Evolutionary conservation across 2,797 vertebrate species (phyloP), one percentile per base, ranked within the genome.

Genomic region (Crypturellus tataupa): DNA sequence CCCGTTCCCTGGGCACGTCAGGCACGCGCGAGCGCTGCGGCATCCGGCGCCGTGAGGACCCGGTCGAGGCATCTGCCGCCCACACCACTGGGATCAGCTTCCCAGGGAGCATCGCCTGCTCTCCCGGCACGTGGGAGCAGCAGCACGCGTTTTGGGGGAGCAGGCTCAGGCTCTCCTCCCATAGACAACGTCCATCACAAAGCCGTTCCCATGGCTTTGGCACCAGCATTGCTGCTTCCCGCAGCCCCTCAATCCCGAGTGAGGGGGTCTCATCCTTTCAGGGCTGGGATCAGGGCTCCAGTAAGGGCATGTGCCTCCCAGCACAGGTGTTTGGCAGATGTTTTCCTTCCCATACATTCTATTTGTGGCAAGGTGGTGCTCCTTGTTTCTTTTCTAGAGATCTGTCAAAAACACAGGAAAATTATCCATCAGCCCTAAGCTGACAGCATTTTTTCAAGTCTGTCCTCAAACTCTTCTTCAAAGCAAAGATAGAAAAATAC

Each of bases 91-190:
- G 47, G 49, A 39, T 39, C 25, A 40, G 73, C 49, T 86, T 47
- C 56, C 24, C 14, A 0, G 3, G 35, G 78, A 69, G 29, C 40
- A 37, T 25, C 35, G 39, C 40, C 0, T 2, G 23, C 3, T 5
- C n/a, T 40, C 55, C 2, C 25, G 2, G 39, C 16, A 76, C 0
- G 1, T 0, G 0, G 29, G 15, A 37, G 40, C 44, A 80, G 58
- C 51, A 15, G 67, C 49, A 31, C 42, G 37, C 0, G 0, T 53
- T 68, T 58, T 0, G 12, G 33, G 72, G 21, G 44, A 51, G 44
- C 31, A 42, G 29, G 29, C 16, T 77, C 14, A 60, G 27, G n/a
- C 6, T 44, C 27, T 56, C 35, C 24, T 53, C 27, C 47, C 33
- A 15, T 9, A 68, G 68, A 62, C 0, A 4, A 63, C 19, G 31